phyloP scores from a whole-genome alignment of 92 coral and sea anemone genomes.

The Heliopora coerulea region DNA sequence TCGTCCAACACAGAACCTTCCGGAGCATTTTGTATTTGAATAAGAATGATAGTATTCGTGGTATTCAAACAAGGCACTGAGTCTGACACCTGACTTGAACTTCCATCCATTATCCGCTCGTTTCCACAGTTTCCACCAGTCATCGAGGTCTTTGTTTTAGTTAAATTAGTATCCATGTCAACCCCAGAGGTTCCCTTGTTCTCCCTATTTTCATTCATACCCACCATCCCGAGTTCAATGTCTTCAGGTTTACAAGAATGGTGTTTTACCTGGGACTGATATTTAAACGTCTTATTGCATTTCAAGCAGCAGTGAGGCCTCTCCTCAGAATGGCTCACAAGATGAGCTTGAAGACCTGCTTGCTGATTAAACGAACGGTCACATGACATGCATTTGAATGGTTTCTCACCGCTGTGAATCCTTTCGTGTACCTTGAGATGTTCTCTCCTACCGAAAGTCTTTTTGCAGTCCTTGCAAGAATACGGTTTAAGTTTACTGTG shows the following conservation, averaged over 20 bases:
- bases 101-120: not conserved
- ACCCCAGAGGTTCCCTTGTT: not conserved
- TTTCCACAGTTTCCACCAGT: not conserved
- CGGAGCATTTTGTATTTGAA: constrained; percentile 26
- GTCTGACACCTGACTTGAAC: not conserved
- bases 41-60: constrained; percentile 21
- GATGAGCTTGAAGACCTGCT: constrained; percentile 41
- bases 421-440: constrained; percentile 38
- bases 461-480: constrained; percentile 31
- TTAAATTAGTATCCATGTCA: not conserved
- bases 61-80: not conserved
- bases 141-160: not conserved
- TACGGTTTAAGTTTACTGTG: constrained; percentile 32
- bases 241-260: constrained; percentile 38
- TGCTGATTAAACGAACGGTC: constrained; percentile 42
- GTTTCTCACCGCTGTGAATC: constrained; percentile 37
- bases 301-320: constrained; percentile 22
- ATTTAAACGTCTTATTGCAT: constrained; percentile 32
- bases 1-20: not conserved
- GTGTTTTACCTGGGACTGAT: constrained; percentile 37
- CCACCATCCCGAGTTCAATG: constrained; percentile 21
- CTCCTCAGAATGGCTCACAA: constrained; percentile 33
- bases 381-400: constrained; percentile 16
- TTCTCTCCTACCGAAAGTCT: constrained; percentile 34
- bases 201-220: not conserved